Percentiles rank a stretch among this genome's conserved stretches.
Evolutionary conservation across 2,113 vertebrate species (phyloP).

Genomic region (rabbit (Oryctolagus cuniculus)): DNA sequence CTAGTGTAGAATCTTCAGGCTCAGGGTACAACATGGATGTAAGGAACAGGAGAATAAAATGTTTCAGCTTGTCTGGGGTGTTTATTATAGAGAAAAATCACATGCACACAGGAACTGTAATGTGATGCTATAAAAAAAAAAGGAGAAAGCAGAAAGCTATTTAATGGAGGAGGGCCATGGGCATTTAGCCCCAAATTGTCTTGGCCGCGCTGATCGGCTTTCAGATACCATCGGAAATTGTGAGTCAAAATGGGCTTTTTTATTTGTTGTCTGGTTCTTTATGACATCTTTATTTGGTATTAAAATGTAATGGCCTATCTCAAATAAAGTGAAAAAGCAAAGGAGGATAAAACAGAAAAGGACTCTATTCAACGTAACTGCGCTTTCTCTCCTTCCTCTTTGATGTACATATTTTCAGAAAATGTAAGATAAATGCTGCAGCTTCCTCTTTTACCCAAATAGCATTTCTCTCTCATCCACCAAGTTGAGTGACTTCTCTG

Average conservation of each 20-base stretch:
- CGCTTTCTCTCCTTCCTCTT: conserved; percentile 25
- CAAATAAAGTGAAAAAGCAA: conserved; percentile 27
- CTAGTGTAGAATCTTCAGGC: neutral
- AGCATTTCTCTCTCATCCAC: neutral
- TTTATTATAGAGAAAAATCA: conserved; percentile 6
- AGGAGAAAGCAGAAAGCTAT: conserved; percentile 3
- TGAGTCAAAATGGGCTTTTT: conserved; percentile 38
- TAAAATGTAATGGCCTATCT: conserved; percentile 67
- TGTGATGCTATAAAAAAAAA: neutral
- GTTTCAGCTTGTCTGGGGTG: neutral
- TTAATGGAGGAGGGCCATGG: neutral
- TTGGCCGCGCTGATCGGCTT: neutral
- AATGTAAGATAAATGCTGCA: neutral
- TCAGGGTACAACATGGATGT: neutral
- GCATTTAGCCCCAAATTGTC: conserved; percentile 59
- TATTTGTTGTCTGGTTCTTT: conserved; percentile 61
- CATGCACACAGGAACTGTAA: neutral
- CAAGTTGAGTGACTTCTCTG: neutral
- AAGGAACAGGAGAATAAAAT: neutral
- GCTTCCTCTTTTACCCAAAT: neutral
- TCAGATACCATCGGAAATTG: neutral
- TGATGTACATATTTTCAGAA: conserved; percentile 34
- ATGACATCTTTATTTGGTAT: conserved; percentile 68
- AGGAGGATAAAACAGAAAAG: conserved; percentile 35
- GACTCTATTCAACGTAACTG: neutral